Conservation (phyloP, 2,113 vertebrate species). For the Ictalurus punctatus region DNA sequence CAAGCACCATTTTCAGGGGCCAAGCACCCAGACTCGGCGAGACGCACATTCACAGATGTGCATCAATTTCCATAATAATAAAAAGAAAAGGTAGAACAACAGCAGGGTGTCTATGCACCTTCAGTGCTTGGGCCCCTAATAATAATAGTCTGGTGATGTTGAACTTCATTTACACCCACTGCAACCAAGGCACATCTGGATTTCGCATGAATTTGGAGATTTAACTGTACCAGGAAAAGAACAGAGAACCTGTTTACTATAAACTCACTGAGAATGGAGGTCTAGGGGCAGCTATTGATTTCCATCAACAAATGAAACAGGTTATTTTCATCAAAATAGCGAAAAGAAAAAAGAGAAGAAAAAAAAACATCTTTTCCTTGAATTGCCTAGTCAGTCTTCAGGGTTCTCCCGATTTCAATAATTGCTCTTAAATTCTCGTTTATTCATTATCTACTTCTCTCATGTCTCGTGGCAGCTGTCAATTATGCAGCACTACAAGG, state of each 20-base stretch:
- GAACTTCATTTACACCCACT: background rate
- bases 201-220: background rate
- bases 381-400: background rate
- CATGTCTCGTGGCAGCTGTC: background rate
- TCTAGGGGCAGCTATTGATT: background rate
- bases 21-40: too few relatives aligned
- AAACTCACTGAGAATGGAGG: background rate
- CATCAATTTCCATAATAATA: too few relatives aligned
- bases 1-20: too few relatives aligned
- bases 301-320: background rate
- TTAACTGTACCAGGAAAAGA: background rate
- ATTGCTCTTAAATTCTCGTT: background rate
- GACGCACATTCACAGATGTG: too few relatives aligned
- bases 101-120: too few relatives aligned
- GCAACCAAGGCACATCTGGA: background rate
- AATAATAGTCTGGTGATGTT: background rate
- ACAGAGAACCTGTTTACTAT: background rate
- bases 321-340: background rate
- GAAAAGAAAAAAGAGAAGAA: background rate
- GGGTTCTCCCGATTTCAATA: background rate
- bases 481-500: background rate
- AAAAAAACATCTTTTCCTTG: background rate
- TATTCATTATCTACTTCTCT: background rate
- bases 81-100: too few relatives aligned
- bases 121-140: background rate